Base-by-base conservation (phyloP, 1,140 invertebrate genomes). In the Drosophila navojoa region DNA sequence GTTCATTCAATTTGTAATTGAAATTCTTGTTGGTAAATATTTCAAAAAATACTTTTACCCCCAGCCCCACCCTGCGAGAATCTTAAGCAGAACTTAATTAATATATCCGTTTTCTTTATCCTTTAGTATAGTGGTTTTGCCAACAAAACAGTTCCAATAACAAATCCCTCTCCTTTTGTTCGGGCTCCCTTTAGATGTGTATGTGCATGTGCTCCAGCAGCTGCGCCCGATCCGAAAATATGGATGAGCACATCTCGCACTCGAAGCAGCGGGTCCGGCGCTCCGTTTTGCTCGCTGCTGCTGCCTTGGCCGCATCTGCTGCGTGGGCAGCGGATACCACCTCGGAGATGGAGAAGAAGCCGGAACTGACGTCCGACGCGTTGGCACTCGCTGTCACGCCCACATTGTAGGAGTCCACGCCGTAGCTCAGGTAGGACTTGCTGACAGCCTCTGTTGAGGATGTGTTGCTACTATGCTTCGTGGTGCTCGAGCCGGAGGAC, bases 201-300 rank as follows among this genome's bases (percentile, higher is more conserved):
- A 96, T 95, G 15, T 95, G 95, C 66, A 97, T 96, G 91, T 97
- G 96, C 3, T 95, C 93, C 45, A 96, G 91, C 10, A 97, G 92
- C 68, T 96, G 95, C 42, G 95, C 94, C 44, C 96, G 94, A 71
- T 95, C 94, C 1, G 94, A 93, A 91, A 97, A 97, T 53, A 95
- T 94, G 64, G 94, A 94, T n/a, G 95, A 94, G 86, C 96, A 97
- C 95, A 97, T 96, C 90, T 96, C 95, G 86, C 96, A 97, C 54
- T 94, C 95, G 79, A 93, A 95, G 54, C 77, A 80, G 6, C 81
- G 81, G 13, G 19, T 93, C 77, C 44, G 84, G 11, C 60, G 79
- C 60, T 73, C 81, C 52, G 72, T 22, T 52, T 76, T 77, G n/a
- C 55, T 58, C 25, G 75, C 55, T 3, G 76, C 80, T 4, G 84